phyloP scores from a whole-genome alignment of 1,140 invertebrate genomes.

The Hycleus cichorii region DNA sequence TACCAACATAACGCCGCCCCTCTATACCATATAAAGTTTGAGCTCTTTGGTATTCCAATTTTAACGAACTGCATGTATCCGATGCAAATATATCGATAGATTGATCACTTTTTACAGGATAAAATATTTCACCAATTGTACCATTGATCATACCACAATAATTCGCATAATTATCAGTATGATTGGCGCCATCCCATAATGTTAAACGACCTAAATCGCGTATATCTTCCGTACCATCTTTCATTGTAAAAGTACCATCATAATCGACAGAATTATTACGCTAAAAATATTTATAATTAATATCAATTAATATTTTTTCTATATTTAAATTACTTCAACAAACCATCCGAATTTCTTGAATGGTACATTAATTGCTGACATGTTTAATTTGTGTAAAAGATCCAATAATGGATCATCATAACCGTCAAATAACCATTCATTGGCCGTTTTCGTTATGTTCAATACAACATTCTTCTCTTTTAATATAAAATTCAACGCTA shows the following conservation, averaged over 20 bases:
- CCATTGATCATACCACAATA: slow-evolving; percentile 60
- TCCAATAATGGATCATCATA: slow-evolving; percentile 61
- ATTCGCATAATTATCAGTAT: slow-evolving; percentile 48
- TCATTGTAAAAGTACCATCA: slow-evolving; percentile 69
- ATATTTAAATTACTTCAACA: slow-evolving; percentile 45
- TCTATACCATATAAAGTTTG: slow-evolving; percentile 42
- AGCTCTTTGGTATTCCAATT: slow-evolving; percentile 17
- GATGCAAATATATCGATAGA: slow-evolving; percentile 57
- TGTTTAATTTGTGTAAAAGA: slow-evolving; percentile 50
- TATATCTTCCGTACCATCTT: slow-evolving; percentile 58
- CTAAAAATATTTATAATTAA: not conserved
- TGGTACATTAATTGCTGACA: slow-evolving; percentile 48
- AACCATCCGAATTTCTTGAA: slow-evolving; percentile 73
- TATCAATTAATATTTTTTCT: slow-evolving; percentile 1
- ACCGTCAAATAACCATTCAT: slow-evolving; percentile 66
- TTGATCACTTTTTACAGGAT: slow-evolving; percentile 51
- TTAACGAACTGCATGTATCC: slow-evolving; percentile 54
- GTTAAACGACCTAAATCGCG: slow-evolving; percentile 55
- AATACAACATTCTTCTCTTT: slow-evolving; percentile 46
- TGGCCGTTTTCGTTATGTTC: slow-evolving; percentile 55
- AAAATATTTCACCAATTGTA: slow-evolving; percentile 69
- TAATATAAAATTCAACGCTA: slow-evolving; percentile 49
- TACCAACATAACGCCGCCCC: slow-evolving; percentile 54
- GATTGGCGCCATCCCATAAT: slow-evolving; percentile 57
- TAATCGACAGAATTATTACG: slow-evolving; percentile 40